Base-by-base conservation (phyloP, 2,888 invertebrate genomes). In the Erebia palarica region DNA sequence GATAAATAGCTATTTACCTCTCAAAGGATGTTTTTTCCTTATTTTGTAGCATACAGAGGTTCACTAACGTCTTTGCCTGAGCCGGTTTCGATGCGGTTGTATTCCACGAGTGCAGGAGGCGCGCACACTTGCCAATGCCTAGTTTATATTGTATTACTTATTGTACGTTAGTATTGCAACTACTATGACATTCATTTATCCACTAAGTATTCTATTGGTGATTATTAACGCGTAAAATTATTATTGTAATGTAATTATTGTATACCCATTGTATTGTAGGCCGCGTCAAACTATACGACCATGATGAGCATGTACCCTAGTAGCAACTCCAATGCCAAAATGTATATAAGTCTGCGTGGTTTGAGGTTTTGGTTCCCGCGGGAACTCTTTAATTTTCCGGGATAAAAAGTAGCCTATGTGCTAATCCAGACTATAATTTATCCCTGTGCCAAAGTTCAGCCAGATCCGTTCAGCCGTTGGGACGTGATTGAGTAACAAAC, bases 91-190 rank as follows among this genome's bases (percentile, higher is more conserved):
- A n/a, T 51, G 51, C 11, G 11, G 51, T 14, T n/a, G 13, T 9
- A n/a, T 5, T 14, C 10, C 16, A 14, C 44, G 60, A 4, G 60
- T 18, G 60, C 11, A 3, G 47, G 60, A n/a, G 44, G 60, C 61
- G 44, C 44, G 44, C 61, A 61, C 66, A 86, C 90, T 90, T 90
- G 90, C 90, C 90, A 91, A 91, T 90, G 90, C 90, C 86, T 90
- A 90, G 88, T 84, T n/a, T 87, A 75, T 89, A 87, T 82, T 76
- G 77, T 80, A 76, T 74, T 69, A 44, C 60, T 60, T 60, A 66
- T 60, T 60, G 63, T 58, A 47, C 49, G 61, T 64, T 49, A 42
- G 14, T 58, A 59, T 47, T 65, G 27, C 42, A 18, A 67, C 47
- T 65, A 60, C 60, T 47, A 60, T 60, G 60, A 36, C 61, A 61